A percentile compares a stretch with the other conserved stretches of the same genome.
phyloP scores from a whole-genome alignment of 2,113 vertebrate species.

The Micromys minutus region DNA sequence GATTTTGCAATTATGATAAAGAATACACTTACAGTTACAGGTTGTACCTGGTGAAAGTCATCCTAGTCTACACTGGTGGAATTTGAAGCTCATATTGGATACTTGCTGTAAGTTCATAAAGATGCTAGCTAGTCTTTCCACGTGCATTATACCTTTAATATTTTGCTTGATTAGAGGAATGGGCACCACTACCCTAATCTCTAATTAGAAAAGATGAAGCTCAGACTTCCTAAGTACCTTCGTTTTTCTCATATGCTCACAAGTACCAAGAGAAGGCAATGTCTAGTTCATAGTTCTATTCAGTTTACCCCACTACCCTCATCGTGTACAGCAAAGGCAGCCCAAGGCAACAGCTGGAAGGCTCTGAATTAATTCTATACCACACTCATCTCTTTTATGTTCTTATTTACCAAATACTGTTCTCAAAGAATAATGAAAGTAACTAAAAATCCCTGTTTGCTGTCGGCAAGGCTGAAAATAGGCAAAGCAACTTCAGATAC shows the following conservation, averaged over 20 bases:
- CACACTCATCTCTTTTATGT: background rate
- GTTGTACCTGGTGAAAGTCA: background rate
- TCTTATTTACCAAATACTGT: background rate
- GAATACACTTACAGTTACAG: background rate
- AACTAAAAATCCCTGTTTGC: background rate
- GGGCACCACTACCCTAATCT: background rate
- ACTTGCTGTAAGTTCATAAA: background rate
- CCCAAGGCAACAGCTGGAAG: background rate
- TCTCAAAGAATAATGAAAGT: background rate
- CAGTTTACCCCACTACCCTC: background rate
- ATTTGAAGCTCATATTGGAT: background rate
- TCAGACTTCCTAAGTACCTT: background rate
- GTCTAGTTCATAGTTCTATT: background rate
- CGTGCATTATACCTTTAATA: background rate
- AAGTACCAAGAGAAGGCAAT: background rate
- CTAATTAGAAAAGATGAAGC: background rate
- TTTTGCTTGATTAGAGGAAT: background rate
- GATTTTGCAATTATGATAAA: background rate
- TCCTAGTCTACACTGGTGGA: background rate
- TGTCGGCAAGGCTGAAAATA: background rate
- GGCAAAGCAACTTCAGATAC: background rate
- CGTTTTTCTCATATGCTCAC: background rate
- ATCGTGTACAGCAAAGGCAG: background rate
- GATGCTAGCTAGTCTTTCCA: background rate
- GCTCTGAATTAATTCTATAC: background rate